Base-by-base conservation (phyloP, 2,888 invertebrate genomes). In the Phyto melanocephala region DNA sequence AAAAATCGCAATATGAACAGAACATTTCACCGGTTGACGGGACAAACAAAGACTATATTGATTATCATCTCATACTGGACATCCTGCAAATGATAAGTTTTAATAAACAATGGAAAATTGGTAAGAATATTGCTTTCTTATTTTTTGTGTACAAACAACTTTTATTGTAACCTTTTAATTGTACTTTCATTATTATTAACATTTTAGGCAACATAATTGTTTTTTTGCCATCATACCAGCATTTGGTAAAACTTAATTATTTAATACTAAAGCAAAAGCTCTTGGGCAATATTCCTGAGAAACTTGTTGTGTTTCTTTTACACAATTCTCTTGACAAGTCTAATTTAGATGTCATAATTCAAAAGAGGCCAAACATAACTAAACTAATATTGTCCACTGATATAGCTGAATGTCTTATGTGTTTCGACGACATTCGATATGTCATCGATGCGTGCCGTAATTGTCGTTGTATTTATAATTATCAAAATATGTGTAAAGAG, bases 301-400 rank as follows among this genome's bases (percentile, higher is more conserved):
- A 85, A 54, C 63, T 84, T n/a, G 58, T 50, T 5, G 71, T 86
- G 0, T 81, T 82, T 37, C 56, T 87, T 50, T 92, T 98, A 1
- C 98, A 98, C 89, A 96, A 97, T 11, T 95, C 96, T 86, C 97
- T 98, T 95, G 96, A 96, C 88, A 95, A 95, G 0, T 88, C 92
- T 8, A 96, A 97, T 86, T 97, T 98, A 90, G 95, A 95, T 88
- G 89, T 91, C 2, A 94, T 94, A 3, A 97, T 98, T 90, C 94
- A 93, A 80, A 92, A 93, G 0, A 91, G 95, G 8, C 93, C 94
- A 11, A 92, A 93, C 0, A 62, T 28, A 4, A 78, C 76, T 6
- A 98, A 98, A 92, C 95, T 98, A 76, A 95, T 98, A 67, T 92
- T 99, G 62, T 94, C 97, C 0, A 98, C 98, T 0, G 98, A 98